Evolutionary conservation across 2,888 invertebrate species (phyloP).

Genomic region (Drosophila anceps): DNA sequence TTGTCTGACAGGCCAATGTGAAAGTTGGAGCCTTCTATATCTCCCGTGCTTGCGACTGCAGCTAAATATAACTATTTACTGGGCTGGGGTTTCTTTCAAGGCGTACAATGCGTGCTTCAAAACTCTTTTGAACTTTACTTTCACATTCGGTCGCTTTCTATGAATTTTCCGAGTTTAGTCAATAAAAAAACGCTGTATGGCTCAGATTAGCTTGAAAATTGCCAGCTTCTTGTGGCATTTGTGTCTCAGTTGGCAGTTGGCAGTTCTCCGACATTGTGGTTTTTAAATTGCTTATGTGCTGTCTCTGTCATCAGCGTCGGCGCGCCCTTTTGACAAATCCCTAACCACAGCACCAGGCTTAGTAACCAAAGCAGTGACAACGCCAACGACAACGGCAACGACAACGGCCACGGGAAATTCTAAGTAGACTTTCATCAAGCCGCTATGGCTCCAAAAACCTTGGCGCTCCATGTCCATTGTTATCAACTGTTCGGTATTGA

Average conservation of each 20-base stretch:
- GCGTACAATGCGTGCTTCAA: background rate
- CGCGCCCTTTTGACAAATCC: constrained; percentile 17
- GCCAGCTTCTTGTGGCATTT: constrained; percentile 7
- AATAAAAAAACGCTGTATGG: constrained; percentile 18
- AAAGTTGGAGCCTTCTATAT: too few species aligned
- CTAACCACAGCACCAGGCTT: constrained; percentile 49
- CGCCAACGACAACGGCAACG: constrained; percentile 46
- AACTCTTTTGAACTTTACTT: background rate
- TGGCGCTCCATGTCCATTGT: too few species aligned
- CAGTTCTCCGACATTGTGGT: constrained; percentile 58
- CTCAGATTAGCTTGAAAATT: constrained; percentile 10
- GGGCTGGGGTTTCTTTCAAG: too few species aligned
- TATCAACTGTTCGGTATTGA: too few species aligned
- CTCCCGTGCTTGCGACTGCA: too few species aligned
- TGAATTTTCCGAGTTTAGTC: background rate
- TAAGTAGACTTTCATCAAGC: too few species aligned
- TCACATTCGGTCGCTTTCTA: background rate
- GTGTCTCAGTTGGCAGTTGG: constrained; percentile 16
- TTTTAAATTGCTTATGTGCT: constrained; percentile 66
- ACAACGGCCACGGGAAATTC: too few species aligned
- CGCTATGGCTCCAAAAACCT: too few species aligned
- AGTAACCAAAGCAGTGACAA: constrained; percentile 57
- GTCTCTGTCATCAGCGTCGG: constrained; percentile 21
- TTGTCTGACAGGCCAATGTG: too few species aligned
- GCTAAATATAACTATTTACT: too few species aligned